Base-by-base conservation (phyloP, 2,113 vertebrate species). In the Himantopus leucocephalus region DNA sequence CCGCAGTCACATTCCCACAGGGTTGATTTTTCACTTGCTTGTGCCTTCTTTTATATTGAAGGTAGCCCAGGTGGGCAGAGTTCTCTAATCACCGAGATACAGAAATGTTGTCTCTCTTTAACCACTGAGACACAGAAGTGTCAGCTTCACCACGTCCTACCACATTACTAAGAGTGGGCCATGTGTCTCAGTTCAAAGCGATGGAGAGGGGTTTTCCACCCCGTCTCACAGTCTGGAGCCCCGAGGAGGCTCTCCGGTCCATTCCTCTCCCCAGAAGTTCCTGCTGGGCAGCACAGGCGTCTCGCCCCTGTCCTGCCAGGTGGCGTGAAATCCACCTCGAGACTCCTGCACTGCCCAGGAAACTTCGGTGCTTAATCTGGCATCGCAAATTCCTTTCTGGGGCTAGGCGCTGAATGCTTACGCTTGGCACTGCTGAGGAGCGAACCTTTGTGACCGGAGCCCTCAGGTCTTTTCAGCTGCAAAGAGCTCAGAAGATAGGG, bases 341-440 rank as follows among this genome's bases (percentile, higher is more conserved):
- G 93, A 64, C 63, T 76, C 74, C 9, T 0, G 1, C 67, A 52
- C 92, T 96, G 55, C 93, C 85, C 88, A 77, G 95, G 85, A 95
- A 96, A 85, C 26, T 92, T 93, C 0, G 8, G 22, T 88, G 82
- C 92, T 88, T 96, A 96, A 96, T 92, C 93, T 95, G 93, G 92
- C 93, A 94, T 96, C 29, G 2, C 59, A 67, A 83, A 97, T 97
- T 97, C 96, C 96, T 96, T 95, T 96, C 96, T 85, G 78, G 96
- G 95, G 95, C 82, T 96, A 76, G 96, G 90, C 75, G 1, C 74
- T 53, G 81, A 91, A 79, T 48, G 50, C 81, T 92, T 73, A 70
- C 0, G 3, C 60, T 74, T 85, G 92, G 75, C 85, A 50, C 74
- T 73, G 87, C 68, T 0, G 3, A 90, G 59, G 22, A 59, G 82